These are phyloP conservation scores for Drosophila atripex DNA, from an alignment of 2,888 invertebrate genomes.

Conservation along the genomic window DNA sequence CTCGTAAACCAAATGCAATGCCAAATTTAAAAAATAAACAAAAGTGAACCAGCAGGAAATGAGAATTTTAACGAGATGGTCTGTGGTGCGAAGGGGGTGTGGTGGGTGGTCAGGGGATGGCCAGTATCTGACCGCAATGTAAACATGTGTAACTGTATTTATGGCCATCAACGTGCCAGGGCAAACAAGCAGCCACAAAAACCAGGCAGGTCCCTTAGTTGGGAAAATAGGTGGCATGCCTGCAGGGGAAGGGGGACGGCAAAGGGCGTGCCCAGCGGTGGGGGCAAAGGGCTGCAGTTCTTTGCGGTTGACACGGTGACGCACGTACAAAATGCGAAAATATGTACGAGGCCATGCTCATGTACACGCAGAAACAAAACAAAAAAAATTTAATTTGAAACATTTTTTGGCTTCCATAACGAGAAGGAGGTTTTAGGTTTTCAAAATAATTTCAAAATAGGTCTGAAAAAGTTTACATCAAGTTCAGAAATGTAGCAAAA, in stretches of 20 bases:
- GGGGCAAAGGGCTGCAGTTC: constrained; percentile 10
- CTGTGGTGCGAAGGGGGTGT: not conserved
- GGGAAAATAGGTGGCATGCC: not conserved
- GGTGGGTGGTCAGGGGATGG: not conserved
- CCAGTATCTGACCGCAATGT: constrained; percentile 37
- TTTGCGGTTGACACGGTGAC: constrained; percentile 73
- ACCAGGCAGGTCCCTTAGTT: constrained; percentile 27
- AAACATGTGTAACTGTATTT: constrained; percentile 66
- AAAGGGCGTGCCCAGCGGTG: not conserved
- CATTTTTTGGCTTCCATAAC: no score
- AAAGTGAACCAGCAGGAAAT: constrained; percentile 57
- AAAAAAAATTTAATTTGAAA: not conserved
- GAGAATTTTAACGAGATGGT: constrained; percentile 62
- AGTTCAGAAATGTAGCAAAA: not conserved
- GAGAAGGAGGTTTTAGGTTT: no score
- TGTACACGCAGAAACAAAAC: constrained; percentile 22
- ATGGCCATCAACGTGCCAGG: constrained; percentile 64
- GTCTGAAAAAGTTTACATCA: no score
- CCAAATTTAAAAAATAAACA: constrained; percentile 37
- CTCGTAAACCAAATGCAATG: constrained; percentile 20
- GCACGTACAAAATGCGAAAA: constrained; percentile 70
- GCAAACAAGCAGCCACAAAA: constrained; percentile 47
- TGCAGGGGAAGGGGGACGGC: constrained; percentile 4
- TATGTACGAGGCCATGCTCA: constrained; percentile 61
- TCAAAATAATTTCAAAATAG: no score